Evolutionary conservation across 2,888 invertebrate genomes (phyloP).

Genomic region (Zaprionus bogoriensis): DNA sequence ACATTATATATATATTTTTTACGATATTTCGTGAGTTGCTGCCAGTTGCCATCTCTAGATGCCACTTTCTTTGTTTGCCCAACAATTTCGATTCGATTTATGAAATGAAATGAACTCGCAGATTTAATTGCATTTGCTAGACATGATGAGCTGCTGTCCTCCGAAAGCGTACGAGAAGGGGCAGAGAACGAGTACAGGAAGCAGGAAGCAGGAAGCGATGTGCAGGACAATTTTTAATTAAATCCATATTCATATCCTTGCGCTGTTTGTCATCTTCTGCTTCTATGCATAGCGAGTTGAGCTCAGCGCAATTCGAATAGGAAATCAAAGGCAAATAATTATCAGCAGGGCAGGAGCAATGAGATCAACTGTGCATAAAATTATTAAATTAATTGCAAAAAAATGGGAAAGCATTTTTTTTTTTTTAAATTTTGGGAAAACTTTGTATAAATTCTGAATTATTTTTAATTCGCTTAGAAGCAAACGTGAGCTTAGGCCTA

Average conservation of each 20-base stretch:
- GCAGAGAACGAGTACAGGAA: not conserved
- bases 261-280: conserved; percentile 31
- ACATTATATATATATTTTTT: no score
- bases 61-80: conserved; percentile 23
- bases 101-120: conserved; percentile 60
- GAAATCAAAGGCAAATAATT: conserved; percentile 42
- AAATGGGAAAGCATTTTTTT: not conserved
- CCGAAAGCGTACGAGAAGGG: not conserved
- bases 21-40: no score
- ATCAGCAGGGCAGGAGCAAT: conserved; percentile 12
- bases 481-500: not conserved
- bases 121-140: conserved; percentile 53
- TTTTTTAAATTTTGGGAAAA: no score
- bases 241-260: conserved; percentile 48
- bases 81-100: conserved; percentile 54
- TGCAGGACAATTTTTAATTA: conserved; percentile 64
- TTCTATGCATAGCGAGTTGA: not conserved
- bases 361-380: not conserved
- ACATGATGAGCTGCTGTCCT: conserved; percentile 6
- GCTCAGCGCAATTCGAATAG: conserved; percentile 7
- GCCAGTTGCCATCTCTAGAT: conserved; percentile 11
- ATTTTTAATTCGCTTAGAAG: no score
- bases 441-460: no score
- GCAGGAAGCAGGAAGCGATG: not conserved
- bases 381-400: conserved; percentile 14